Evolutionary conservation across 1,140 invertebrate genomes (phyloP), one percentile per base, ranked within the genome.

Genomic region (Drosophila ohnishii): DNA sequence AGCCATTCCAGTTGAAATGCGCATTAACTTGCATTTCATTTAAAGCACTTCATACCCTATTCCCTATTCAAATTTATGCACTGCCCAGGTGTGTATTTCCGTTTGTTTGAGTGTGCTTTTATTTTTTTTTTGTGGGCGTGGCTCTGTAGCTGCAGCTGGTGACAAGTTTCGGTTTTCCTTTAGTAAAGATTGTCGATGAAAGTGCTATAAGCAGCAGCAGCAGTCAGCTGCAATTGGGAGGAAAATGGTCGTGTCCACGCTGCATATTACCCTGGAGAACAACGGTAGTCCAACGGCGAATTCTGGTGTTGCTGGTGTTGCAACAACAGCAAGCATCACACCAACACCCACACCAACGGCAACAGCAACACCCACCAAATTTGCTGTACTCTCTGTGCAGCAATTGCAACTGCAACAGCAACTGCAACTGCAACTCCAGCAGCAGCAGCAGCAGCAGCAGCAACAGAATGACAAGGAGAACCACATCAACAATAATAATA

Each of bases 221-320:
- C 44, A 22, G 11, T 5, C 42, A 22, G 22, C 44, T 19, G 58
- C 22, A 10, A 28, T 19, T 16, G 32, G 22, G 11, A 14, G 11
- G 9, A 83, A 71, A 53, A 90, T 90, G 90, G 89, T 90, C 7
- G 73, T 90, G 48, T 81, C 90, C 34, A 90, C 90, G 28, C 44
- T 90, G 73, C 76, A 78, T 32, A 87, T 90, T 53, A 90, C 73
- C n/a, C 51, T 90, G 53, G 89, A 90, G 56, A 81, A 71, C 53
- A 76, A 80, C 58, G 75, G 44, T 6, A 70, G n/a, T 35, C 10
- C 65, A n/a, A 35, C 40, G 42, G 14, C 19, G 5, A 44, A 44
- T 44, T 14, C 45, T 9, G 8, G 51, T 45, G 35, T 40, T 59
- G 37, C 39, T 13, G 42, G 42, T 34, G 42, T 40, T 25, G 51